These are phyloP conservation scores for Copidosoma floridanum DNA, from an alignment of 1,140 invertebrate genomes.

Conservation along the genomic window DNA sequence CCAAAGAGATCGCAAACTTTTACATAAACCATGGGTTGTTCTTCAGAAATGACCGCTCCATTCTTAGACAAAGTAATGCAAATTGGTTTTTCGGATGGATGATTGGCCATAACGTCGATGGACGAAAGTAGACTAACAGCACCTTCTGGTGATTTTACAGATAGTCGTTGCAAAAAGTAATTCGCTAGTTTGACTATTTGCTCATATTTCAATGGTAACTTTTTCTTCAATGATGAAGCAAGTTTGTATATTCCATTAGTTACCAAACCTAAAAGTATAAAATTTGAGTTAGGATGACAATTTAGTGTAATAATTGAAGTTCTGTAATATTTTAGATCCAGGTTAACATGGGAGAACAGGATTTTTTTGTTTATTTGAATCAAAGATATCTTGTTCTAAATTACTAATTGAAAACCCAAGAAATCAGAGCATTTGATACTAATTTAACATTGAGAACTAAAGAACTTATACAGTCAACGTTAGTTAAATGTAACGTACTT, in stretches of 20 bases:
- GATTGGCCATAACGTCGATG: conserved; percentile 67
- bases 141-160: conserved; percentile 83
- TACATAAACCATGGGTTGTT: conserved; percentile 72
- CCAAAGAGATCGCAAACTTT: conserved; percentile 85
- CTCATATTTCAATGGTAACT: conserved; percentile 69
- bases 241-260: conserved; percentile 74
- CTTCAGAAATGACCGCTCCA: conserved; percentile 67
- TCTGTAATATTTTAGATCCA: background rate
- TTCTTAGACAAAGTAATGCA: conserved; percentile 76
- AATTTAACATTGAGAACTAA: too few relatives aligned
- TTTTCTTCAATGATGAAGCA: conserved; percentile 67
- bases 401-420: background rate
- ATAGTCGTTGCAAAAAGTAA: conserved; percentile 87
- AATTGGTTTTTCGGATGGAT: conserved; percentile 68
- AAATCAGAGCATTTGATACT: background rate
- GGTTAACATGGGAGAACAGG: background rate
- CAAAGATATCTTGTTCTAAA: background rate
- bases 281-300: background rate
- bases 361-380: background rate
- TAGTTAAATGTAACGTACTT: too few relatives aligned
- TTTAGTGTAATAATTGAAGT: background rate
- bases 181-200: conserved; percentile 89
- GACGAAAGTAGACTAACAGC: conserved; percentile 77
- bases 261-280: conserved; percentile 60
- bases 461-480: conserved; percentile 33